Base-by-base conservation (phyloP, 2,797 vertebrate genomes). In the Neopelma chrysocephalum region DNA sequence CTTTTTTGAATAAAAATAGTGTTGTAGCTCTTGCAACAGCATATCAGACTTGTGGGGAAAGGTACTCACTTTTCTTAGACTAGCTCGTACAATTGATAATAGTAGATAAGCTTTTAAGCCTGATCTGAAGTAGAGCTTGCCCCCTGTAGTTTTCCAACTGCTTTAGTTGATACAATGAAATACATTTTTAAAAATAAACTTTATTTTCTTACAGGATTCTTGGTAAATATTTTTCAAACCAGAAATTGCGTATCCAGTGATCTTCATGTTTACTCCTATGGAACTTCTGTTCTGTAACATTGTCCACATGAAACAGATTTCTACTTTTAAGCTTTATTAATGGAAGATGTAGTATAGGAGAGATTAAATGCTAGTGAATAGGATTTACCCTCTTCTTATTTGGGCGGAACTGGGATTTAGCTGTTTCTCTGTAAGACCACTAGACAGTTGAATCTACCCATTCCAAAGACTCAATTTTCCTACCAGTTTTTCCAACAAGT, bases 31-130 rank as follows among this genome's bases (percentile, higher is more conserved):
- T 70, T 66, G 38, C 25, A 93, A 78, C 38, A 72, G 53, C 77
- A 86, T 65, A 43, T 75, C 31, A 76, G 62, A 66, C 85, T 75
- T 81, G 38, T 47, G 32, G 56, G 27, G 69, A 90, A 77, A 72
- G 27, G 48, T 51, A 47, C 50, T 83, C 1, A 8, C 77, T 94
- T 90, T 95, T 88, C 94, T 95, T 89, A 84, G 85, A 87, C 7
- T 7, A 79, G 62, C 70, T 93, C 70, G 31, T 70, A 79, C 25
- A 88, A 13, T 27, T 93, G 66, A 68, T 85, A 90, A 38, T 90
- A 95, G 80, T 38, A 90, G 83, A 65, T 97, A 92, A 94, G 88
- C 80, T 87, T 90, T 89, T 88, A 91, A 94, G 83, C 83, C 77
- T 95, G 73, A 70, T 76, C 68, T 92, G 70, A 90, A 87, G 66